These are phyloP conservation scores for Lophotriccus pileatus DNA, from an alignment of 2,797 vertebrate species.

Conservation along the genomic window DNA sequence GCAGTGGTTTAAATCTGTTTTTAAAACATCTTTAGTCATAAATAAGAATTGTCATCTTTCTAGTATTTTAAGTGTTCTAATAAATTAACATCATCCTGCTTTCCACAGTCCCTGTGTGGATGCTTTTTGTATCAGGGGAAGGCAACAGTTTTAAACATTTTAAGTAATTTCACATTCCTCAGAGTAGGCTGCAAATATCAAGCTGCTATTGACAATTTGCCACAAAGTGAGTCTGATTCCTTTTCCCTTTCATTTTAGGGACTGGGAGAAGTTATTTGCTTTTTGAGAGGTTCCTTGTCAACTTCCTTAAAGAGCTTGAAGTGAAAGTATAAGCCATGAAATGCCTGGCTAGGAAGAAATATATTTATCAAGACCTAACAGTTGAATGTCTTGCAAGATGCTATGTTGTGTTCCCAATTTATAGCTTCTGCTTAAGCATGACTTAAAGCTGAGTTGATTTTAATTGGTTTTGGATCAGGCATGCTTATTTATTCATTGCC, in stretches of 20 bases:
- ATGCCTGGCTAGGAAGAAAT: background rate
- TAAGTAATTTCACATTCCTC: background rate
- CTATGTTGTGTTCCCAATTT: background rate
- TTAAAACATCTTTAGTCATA: background rate
- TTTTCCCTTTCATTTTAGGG: background rate
- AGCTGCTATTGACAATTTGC: background rate
- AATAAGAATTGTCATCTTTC: background rate
- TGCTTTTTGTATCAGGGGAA: background rate
- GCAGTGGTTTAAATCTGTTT: background rate
- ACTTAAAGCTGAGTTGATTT: slow-evolving; percentile 7
- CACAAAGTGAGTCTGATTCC: background rate
- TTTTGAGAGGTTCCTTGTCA: background rate
- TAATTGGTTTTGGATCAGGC: slow-evolving; percentile 15
- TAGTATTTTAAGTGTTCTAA: background rate
- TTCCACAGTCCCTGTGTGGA: background rate
- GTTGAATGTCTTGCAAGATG: background rate
- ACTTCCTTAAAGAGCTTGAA: background rate
- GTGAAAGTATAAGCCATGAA: background rate
- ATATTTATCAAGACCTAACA: background rate
- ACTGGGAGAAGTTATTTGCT: background rate
- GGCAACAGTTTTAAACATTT: background rate
- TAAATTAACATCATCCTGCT: background rate
- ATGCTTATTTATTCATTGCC: slow-evolving; percentile 3
- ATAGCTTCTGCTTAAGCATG: background rate
- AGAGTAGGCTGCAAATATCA: background rate